These are phyloP conservation scores for Thumatha senex DNA, from an alignment of 2,888 invertebrate genomes.

Conservation along the genomic window DNA sequence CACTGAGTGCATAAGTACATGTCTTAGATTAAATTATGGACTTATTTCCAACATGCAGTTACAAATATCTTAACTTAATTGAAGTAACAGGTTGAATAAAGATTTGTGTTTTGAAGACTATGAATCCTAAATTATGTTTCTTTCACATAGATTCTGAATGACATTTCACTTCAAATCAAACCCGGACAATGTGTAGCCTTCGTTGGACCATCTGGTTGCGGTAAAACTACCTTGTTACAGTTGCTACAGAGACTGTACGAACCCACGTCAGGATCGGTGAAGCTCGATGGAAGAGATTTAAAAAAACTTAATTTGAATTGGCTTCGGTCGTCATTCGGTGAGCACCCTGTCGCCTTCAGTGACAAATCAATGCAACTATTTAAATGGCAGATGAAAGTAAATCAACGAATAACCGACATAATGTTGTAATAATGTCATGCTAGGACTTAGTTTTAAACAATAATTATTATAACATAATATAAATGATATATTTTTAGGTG, in stretches of 20 bases:
- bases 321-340: slow-evolving; percentile 90
- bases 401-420: no score
- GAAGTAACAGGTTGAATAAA: no score
- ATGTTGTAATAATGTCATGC: no score
- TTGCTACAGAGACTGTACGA: slow-evolving; percentile 90
- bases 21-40: no score
- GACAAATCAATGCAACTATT: background rate
- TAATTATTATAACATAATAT: no score
- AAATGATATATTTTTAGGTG: slow-evolving; percentile 57
- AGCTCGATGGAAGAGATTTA: slow-evolving; percentile 86
- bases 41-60: no score
- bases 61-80: no score
- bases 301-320: slow-evolving; percentile 88
- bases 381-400: slow-evolving; percentile 5
- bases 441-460: no score
- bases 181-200: slow-evolving; percentile 88
- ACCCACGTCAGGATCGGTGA: slow-evolving; percentile 81
- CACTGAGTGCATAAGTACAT: no score
- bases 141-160: slow-evolving; percentile 84
- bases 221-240: slow-evolving; percentile 91
- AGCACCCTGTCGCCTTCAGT: background rate
- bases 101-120: no score
- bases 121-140: background rate
- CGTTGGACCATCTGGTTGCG: slow-evolving; percentile 90
- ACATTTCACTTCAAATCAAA: slow-evolving; percentile 84